Evolutionary conservation across 2,888 invertebrate genomes (phyloP).

Genomic region (Heliconius hortense): DNA sequence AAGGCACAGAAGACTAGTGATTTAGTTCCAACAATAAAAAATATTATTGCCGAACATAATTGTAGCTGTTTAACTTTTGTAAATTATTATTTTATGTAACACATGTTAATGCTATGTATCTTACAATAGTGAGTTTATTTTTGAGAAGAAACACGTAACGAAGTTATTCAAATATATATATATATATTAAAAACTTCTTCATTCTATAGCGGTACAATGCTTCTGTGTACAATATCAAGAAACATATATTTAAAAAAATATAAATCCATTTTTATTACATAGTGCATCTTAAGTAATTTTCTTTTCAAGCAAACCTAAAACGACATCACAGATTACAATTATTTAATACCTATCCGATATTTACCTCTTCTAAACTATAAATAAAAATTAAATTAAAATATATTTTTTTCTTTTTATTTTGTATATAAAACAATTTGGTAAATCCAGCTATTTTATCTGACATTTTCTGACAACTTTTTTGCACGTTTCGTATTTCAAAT

Average conservation of each 20-base stretch:
- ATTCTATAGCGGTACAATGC: neutral
- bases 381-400: neutral
- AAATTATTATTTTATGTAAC: neutral
- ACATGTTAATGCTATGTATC: neutral
- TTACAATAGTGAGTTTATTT: neutral
- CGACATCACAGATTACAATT: slow-evolving; percentile 36
- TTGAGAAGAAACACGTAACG: neutral
- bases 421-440: neutral
- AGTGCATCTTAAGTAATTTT: neutral
- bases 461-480: neutral
- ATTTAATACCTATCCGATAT: slow-evolving; percentile 20
- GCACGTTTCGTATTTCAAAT: neutral
- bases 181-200: too few relatives aligned
- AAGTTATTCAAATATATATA: neutral
- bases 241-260: neutral
- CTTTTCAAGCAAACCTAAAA: slow-evolving; percentile 6
- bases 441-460: neutral
- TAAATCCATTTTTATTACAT: slow-evolving; percentile 1
- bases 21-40: neutral
- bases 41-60: too few relatives aligned
- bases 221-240: neutral
- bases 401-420: neutral
- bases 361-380: slow-evolving; percentile 2
- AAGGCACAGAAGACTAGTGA: neutral
- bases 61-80: neutral